Evolutionary conservation across 2,113 vertebrate species (phyloP).

Genomic region (Sorex araneus): DNA sequence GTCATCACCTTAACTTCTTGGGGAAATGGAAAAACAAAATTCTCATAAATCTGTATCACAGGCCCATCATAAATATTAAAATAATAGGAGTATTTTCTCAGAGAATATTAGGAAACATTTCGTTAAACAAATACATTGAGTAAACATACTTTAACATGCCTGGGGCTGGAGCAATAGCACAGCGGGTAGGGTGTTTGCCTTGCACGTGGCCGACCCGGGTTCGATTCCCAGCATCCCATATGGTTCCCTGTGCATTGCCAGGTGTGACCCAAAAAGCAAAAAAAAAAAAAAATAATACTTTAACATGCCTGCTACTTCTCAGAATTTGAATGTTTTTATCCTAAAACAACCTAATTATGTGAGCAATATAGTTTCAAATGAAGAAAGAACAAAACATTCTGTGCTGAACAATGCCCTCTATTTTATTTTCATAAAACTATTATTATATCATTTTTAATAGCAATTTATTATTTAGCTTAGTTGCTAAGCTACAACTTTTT

Average conservation of each 20-base stretch:
- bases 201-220: too few relatives aligned
- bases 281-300: too few relatives aligned
- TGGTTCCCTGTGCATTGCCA: too few relatives aligned
- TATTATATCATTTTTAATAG: background rate
- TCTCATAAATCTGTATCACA: conserved; percentile 2
- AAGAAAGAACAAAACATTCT: conserved; percentile 28
- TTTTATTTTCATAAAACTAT: conserved; percentile 31
- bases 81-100: background rate
- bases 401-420: background rate
- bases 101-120: background rate
- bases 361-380: conserved; percentile 43
- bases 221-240: too few relatives aligned
- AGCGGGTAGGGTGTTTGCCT: too few relatives aligned
- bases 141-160: too few relatives aligned
- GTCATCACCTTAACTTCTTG: background rate
- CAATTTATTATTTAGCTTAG: conserved; percentile 19
- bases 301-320: background rate
- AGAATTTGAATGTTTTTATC: conserved; percentile 10
- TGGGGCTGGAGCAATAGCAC: too few relatives aligned
- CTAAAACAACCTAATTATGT: background rate
- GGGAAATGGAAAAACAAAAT: background rate
- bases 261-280: too few relatives aligned
- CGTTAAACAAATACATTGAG: background rate
- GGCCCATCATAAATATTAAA: background rate
- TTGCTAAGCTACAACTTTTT: background rate